Evolutionary conservation across 2,888 invertebrate genomes (phyloP).

Genomic region (Luperina nickerlii): DNA sequence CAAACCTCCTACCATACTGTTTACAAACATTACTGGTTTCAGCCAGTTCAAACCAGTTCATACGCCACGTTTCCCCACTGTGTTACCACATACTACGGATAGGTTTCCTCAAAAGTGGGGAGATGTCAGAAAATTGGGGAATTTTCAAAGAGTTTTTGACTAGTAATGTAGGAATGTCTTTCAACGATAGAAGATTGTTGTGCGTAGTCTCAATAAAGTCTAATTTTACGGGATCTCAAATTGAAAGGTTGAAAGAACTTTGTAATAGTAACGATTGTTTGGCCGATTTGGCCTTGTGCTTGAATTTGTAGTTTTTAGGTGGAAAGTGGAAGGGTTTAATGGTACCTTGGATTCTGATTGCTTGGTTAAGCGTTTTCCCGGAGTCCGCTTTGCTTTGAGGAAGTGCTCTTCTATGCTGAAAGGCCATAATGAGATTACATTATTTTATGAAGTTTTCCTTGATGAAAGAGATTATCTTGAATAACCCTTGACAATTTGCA

Average conservation of each 20-base stretch:
- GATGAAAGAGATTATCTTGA: too few species aligned
- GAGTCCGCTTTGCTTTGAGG: not conserved
- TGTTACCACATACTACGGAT: slow-evolving; percentile 76
- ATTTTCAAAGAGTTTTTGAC: slow-evolving; percentile 74
- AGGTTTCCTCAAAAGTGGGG: slow-evolving; percentile 75
- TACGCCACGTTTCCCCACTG: slow-evolving; percentile 78
- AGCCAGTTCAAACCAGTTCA: slow-evolving; percentile 80
- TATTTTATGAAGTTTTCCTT: not conserved
- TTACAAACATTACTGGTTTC: slow-evolving; percentile 82
- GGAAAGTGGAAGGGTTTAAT: slow-evolving; percentile 4
- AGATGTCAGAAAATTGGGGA: slow-evolving; percentile 70
- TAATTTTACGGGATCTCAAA: slow-evolving; percentile 79
- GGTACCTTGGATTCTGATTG: slow-evolving; percentile 25
- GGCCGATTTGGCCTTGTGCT: slow-evolving; percentile 73
- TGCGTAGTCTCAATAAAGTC: slow-evolving; percentile 85
- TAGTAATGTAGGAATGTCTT: slow-evolving; percentile 74
- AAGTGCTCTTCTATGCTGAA: not conserved
- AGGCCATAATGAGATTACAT: not conserved
- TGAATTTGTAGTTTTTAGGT: slow-evolving; percentile 44
- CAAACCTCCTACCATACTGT: slow-evolving; percentile 81
- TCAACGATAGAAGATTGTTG: slow-evolving; percentile 81
- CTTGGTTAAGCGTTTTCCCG: not conserved
- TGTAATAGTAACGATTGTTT: slow-evolving; percentile 80
- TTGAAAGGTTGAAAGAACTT: slow-evolving; percentile 82
- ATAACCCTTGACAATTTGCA: too few species aligned